Evolutionary conservation across 1,140 invertebrate genomes (phyloP), one percentile per base, ranked within the genome.

Genomic region (Stenopsyche tienmushanensis): DNA sequence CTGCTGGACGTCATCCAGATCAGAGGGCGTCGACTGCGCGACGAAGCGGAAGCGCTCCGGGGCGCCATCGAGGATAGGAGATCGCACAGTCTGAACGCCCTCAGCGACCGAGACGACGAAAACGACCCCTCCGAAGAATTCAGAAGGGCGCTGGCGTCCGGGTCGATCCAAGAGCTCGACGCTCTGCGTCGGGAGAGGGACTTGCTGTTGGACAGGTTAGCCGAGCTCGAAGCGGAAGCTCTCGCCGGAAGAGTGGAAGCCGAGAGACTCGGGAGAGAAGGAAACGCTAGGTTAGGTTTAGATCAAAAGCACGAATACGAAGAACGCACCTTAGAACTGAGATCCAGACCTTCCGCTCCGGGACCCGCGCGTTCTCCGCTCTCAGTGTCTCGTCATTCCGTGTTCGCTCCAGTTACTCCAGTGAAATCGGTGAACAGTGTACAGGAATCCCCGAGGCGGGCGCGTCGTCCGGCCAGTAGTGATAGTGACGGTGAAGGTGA

Each of bases 1-100:
- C 80, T 94, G 23, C 80, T 94, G 53, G 91, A 94, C 73, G 88
- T 92, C 66, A 93, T 93, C 70, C 90, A 94, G 67, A 79, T 87
- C 21, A 90, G 91, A 71, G 90, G 90, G 0, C 86, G 86, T 15
- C 82, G 86, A 39, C 82, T 93, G 69, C 83, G 90, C 64, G 86
- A 91, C 62, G 90, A 93, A 72, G 85, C 88, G 17, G 87, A 89
- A 65, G 80, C 80, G 21, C 64, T 66, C 9, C 20, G 50, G 1
- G 83, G 77, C 25, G 76, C 74, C 71, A 73, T 60, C 67, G 75
- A 45, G 62, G 77, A 70, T 71, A 79, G 71, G 71, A 76, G 66
- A 53, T 82, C 75, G 45, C 75, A 78, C 17, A 72, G 76, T 47
- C 73, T 79, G 24, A 59, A 55, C 21, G 64, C 42, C 0, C 54